Percentiles rank a stretch among this genome's conserved stretches.
Evolutionary conservation across 2,113 vertebrate species (phyloP).

Genomic region (Tauraco erythrolophus): DNA sequence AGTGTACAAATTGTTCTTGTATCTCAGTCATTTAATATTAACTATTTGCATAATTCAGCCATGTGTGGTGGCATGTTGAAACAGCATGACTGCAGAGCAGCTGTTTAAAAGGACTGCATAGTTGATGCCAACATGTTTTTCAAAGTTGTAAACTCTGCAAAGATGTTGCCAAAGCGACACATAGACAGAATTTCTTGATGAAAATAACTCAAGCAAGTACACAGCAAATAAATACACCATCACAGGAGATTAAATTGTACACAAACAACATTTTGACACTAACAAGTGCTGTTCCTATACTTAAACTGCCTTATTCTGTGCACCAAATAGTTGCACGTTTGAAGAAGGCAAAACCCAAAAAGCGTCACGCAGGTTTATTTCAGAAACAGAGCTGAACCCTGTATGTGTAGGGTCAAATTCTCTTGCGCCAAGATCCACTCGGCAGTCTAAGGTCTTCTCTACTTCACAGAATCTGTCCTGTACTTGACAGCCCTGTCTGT

Average conservation of each 20-base stretch:
- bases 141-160: constrained; percentile 87
- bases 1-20: constrained; percentile 56
- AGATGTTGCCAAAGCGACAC: constrained; percentile 85
- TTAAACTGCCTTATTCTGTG: constrained; percentile 3
- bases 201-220: constrained; percentile 86
- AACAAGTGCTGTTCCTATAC: constrained; percentile 53
- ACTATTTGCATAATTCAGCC: constrained; percentile 88
- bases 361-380: constrained; percentile 19
- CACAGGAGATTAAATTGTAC: constrained; percentile 51
- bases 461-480: constrained; percentile 1
- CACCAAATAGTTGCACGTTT: background rate
- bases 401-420: constrained; percentile 26
- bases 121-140: constrained; percentile 90
- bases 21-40: constrained; percentile 84
- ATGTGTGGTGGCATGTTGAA: constrained; percentile 87
- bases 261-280: constrained; percentile 46
- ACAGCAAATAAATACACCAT: constrained; percentile 71
- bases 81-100: constrained; percentile 88
- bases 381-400: constrained; percentile 29
- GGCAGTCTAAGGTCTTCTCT: background rate
- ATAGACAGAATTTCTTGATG: constrained; percentile 90
- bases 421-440: constrained; percentile 15
- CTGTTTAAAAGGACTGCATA: constrained; percentile 87
- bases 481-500: constrained; percentile 18
- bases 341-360: constrained; percentile 1